phyloP scores from a whole-genome alignment of 2,113 vertebrate species.

The Corydoras maculifer region DNA sequence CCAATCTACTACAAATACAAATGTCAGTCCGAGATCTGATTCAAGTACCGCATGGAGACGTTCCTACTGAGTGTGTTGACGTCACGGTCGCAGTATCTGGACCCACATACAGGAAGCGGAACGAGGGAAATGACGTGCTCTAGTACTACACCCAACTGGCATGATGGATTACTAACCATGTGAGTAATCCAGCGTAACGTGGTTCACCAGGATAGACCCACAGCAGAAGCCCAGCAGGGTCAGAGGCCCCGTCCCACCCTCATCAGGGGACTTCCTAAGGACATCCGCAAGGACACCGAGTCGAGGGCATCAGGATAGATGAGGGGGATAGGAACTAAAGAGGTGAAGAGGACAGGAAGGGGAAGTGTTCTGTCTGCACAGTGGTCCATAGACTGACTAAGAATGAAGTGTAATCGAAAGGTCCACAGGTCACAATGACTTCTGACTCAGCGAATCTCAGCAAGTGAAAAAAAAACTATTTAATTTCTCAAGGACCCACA shows the following conservation, averaged over 20 bases:
- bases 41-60: too few relatives aligned
- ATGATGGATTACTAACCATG: not conserved
- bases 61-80: too few relatives aligned
- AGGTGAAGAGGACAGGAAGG: slow-evolving; percentile 20
- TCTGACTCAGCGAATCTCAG: not conserved
- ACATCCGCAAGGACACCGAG: slow-evolving; percentile 53
- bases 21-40: too few relatives aligned
- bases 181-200: slow-evolving; percentile 33
- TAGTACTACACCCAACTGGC: not conserved
- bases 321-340: slow-evolving; percentile 35
- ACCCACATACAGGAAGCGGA: too few relatives aligned
- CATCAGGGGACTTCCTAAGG: slow-evolving; percentile 59
- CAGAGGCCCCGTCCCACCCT: slow-evolving; percentile 47
- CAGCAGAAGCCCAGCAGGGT: slow-evolving; percentile 46
- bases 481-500: too few relatives aligned
- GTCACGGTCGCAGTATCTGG: too few relatives aligned
- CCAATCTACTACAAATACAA: too few relatives aligned
- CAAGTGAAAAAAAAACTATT: not conserved
- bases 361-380: not conserved
- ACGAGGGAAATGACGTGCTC: not conserved
- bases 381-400: not conserved
- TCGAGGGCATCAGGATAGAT: slow-evolving; percentile 31
- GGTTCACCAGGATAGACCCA: slow-evolving; percentile 15
- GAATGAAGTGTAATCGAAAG: slow-evolving; percentile 8
- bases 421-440: slow-evolving; percentile 7